Percentiles rank a stretch among this genome's conserved stretches.
These are phyloP conservation scores for Eutolmus rufibarbis DNA, from an alignment of 2,888 invertebrate genomes.

Conservation along the genomic window DNA sequence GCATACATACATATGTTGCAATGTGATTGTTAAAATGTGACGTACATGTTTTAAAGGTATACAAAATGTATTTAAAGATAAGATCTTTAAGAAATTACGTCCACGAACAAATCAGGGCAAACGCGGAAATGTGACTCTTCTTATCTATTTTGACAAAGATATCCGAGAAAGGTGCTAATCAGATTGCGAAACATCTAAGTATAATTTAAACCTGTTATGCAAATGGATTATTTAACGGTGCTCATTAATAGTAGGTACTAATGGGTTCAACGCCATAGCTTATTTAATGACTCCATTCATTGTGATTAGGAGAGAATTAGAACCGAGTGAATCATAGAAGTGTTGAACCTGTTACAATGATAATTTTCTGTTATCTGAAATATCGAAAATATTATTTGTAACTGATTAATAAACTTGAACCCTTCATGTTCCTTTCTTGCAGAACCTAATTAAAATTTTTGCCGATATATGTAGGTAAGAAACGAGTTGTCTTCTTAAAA, in stretches of 20 bases:
- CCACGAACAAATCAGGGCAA: neutral
- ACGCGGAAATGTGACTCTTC: neutral
- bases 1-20: no score
- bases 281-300: neutral
- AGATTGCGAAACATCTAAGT: neutral
- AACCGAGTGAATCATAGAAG: neutral
- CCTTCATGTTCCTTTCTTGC: neutral
- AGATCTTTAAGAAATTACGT: neutral
- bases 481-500: neutral
- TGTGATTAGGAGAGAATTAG: neutral
- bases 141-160: neutral
- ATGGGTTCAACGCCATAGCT: neutral
- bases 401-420: neutral
- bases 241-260: neutral
- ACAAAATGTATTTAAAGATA: neutral
- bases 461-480: neutral
- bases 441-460: neutral
- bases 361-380: neutral
- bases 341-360: neutral
- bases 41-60: neutral
- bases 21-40: no score
- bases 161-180: neutral
- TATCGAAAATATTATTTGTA: neutral
- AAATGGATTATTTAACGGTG: neutral
- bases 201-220: neutral